Conservation (phyloP, 2,797 vertebrate species). For the Brotula barbata region DNA sequence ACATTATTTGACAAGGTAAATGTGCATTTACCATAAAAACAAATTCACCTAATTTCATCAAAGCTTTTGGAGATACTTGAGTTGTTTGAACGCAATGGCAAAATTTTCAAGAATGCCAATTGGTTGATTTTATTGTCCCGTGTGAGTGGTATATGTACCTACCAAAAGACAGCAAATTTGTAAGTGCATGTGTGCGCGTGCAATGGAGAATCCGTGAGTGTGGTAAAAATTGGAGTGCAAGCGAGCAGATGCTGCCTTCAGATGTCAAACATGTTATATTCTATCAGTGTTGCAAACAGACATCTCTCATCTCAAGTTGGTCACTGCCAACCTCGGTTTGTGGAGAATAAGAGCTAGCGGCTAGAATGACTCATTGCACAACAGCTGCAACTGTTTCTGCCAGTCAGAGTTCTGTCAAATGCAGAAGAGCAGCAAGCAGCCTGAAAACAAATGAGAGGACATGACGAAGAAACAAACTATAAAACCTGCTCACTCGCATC, state of each 20-base stretch:
- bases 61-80: not conserved
- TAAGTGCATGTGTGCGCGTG: not conserved
- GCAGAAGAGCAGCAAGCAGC: constrained; percentile 10
- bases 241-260: constrained; percentile 15
- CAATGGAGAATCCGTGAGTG: not conserved
- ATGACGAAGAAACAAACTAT: constrained; percentile 13
- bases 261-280: constrained; percentile 22
- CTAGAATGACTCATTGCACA: constrained; percentile 16
- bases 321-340: not conserved
- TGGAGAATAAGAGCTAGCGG: constrained; percentile 7
- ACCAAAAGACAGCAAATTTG: not conserved
- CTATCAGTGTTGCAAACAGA: constrained; percentile 11
- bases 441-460: constrained; percentile 18
- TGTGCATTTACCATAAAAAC: no score
- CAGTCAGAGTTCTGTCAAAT: constrained; percentile 23
- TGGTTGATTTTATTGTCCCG: not conserved
- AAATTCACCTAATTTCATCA: not conserved
- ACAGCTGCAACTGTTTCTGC: constrained; percentile 29
- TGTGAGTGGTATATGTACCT: not conserved
- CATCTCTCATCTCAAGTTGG: constrained; percentile 9
- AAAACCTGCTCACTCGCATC: constrained; percentile 1
- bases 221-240: constrained; percentile 2
- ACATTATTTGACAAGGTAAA: no score
- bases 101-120: not conserved
- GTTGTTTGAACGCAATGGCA: not conserved